These are phyloP conservation scores for Stigmatopora nigra DNA, from an alignment of 2,113 vertebrate species.

Conservation along the genomic window DNA sequence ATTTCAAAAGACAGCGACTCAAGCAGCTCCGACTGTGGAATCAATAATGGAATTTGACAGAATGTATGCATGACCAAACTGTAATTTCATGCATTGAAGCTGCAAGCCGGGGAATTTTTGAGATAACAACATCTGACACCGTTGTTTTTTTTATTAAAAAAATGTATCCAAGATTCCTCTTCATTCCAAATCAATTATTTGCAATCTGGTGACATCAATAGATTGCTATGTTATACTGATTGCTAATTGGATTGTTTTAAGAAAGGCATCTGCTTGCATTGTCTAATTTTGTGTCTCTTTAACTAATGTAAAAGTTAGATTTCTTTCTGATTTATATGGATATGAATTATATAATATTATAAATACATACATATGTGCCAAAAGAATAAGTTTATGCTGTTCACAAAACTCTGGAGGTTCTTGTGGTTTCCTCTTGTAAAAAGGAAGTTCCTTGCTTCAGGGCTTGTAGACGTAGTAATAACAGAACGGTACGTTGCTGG, in stretches of 20 bases:
- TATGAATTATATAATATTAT: not conserved
- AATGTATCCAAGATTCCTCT: not conserved
- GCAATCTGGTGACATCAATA: not conserved
- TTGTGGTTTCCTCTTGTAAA: slow-evolving; percentile 61
- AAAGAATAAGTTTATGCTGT: slow-evolving; percentile 33
- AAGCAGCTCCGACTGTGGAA: not conserved
- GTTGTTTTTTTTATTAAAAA: not conserved
- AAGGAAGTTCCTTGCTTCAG: slow-evolving; percentile 44
- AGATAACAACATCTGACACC: not conserved
- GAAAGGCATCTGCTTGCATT: not conserved
- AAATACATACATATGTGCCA: slow-evolving; percentile 34
- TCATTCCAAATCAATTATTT: not conserved
- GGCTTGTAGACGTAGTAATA: slow-evolving; percentile 47
- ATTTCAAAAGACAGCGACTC: not conserved
- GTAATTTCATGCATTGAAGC: not conserved
- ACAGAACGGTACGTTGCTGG: slow-evolving; percentile 47
- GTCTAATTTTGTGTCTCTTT: not conserved
- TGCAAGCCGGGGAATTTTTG: not conserved
- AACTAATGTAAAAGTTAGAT: not conserved
- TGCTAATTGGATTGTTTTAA: not conserved
- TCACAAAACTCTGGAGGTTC: slow-evolving; percentile 48
- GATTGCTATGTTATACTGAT: not conserved
- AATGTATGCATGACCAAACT: not conserved
- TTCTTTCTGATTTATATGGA: slow-evolving; percentile 15
- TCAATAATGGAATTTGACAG: not conserved